Evolutionary conservation across 2,888 invertebrate species (phyloP), one percentile per base, ranked within the genome.

Genomic region (Drosophila quasianomalipes): DNA sequence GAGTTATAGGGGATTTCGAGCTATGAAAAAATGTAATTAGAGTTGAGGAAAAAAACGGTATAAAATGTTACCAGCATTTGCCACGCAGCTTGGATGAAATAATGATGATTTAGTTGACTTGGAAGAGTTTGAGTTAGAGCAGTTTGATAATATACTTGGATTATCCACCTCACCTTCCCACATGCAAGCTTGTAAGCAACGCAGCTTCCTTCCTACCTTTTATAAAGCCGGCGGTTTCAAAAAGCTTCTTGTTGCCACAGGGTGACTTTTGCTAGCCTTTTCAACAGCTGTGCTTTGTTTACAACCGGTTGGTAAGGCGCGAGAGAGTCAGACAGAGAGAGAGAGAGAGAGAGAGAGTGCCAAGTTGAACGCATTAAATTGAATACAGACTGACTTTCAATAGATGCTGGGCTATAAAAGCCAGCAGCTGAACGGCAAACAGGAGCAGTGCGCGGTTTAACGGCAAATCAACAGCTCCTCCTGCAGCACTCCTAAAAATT

Each of bases 211-310:
- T 47, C 9, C 16, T 33, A 4, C 9, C 9, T 1, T 30, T 53
- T 14, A 16, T n/a, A 14, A 7, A 1, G 5, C 19, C 19, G 10
- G 14, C 9, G 37, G 57, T 9, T 30, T n/a, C 10, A 22, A 26
- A 58, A 70, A 75, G 76, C 76, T 75, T 26, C 6, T 9, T 0
- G 4, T 10, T 0, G 1, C 14, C 35, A 64, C 66, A 70, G 68
- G 80, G 73, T 59, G 71, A 3, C 19, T 39, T 57, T 6, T 12
- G 51, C 6, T 4, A 26, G 41, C 33, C 51, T 6, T 14, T 10
- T 14, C 49, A 75, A 72, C 86, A 86, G 86, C 90, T 86, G 86
- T 61, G 41, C 53, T 77, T 90, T 86, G 86, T 86, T 86, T 86
- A 91, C 85, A 64, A 30, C 82, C 84, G 82, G 76, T 70, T 60